Evolutionary conservation across 2,888 invertebrate genomes (phyloP), one percentile per base, ranked within the genome.

Genomic region (Noctua fimbriata): DNA sequence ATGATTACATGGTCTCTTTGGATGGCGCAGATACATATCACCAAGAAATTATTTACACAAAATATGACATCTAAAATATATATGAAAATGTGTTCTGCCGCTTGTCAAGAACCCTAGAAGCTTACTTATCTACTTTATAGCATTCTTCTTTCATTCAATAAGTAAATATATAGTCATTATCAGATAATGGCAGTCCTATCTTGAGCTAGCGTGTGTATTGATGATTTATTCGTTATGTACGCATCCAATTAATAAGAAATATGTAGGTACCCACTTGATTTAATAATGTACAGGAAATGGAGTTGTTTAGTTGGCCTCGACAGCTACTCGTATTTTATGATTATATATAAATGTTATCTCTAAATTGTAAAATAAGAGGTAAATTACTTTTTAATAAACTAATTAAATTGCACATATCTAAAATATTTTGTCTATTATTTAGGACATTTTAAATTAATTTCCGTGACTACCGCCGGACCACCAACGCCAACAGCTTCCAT

Each of bases 341-440:
- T 75, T 85, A 82, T 88, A 88, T 87, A 89, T 90, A 88, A 90
- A 90, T 90, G 90, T 92, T 91, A 91, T 91, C 91, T 90, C 91
- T 86, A 92, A 90, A 90, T 92, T 93, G 91, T 93, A 93, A 91
- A 88, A 92, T 93, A 93, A 91, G 91, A 90, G 90, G 91, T 92
- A 92, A 92, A 85, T 90, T 88, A 87, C 86, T 88, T 93, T 94
- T 93, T 92, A 94, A 92, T 94, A 94, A 94, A 94, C 83, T 88
- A 88, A 88, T 94, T 94, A 94, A 94, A 94, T 92, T 94, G 94
- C 94, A 94, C 94, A 94, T 94, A 94, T 94, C 93, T 93, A 87
- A 91, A 86, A 86, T 76, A 78, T 82, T 66, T 79, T 79, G 89
- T 74, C 73, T 83, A 73, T 88, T 88, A 87, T 87, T 87, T 69